Evolutionary conservation across 2,797 vertebrate species (phyloP).

Genomic region (Schizopygopsis pylzovi): DNA sequence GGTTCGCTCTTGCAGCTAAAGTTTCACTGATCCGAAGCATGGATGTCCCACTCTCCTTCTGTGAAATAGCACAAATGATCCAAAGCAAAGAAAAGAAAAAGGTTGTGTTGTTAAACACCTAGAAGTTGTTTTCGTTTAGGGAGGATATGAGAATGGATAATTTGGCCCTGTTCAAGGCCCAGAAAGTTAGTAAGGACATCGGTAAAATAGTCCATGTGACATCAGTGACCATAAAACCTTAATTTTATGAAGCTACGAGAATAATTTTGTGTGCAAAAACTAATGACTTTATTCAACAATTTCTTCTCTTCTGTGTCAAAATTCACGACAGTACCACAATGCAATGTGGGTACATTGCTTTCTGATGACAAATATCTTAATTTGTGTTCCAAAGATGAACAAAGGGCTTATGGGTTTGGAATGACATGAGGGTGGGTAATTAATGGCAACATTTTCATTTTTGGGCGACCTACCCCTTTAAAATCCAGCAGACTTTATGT

Average conservation of each 20-base stretch:
- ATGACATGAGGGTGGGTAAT: background rate
- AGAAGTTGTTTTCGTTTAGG: background rate
- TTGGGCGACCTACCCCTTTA: background rate
- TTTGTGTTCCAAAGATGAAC: background rate
- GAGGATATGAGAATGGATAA: background rate
- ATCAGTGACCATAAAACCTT: too few species aligned
- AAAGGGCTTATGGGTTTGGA: background rate
- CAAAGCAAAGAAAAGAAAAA: background rate
- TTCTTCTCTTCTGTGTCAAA: too few species aligned
- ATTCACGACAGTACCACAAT: too few species aligned
- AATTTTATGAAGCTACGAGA: too few species aligned
- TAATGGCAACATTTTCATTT: background rate
- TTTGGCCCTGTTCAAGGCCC: background rate
- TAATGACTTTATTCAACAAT: too few species aligned
- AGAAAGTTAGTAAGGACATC: background rate
- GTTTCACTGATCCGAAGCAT: constrained; percentile 20
- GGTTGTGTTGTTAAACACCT: background rate
- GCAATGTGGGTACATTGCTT: too few species aligned
- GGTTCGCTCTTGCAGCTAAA: background rate
- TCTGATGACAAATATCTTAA: too few species aligned
- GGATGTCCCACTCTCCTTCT: background rate
- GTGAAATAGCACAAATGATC: constrained; percentile 4
- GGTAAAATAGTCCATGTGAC: background rate
- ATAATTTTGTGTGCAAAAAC: too few species aligned
- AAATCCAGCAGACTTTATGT: background rate